Percentiles rank a stretch among this genome's conserved stretches.
phyloP scores from a whole-genome alignment of 1,140 invertebrate genomes.

The Wasmannia auropunctata region DNA sequence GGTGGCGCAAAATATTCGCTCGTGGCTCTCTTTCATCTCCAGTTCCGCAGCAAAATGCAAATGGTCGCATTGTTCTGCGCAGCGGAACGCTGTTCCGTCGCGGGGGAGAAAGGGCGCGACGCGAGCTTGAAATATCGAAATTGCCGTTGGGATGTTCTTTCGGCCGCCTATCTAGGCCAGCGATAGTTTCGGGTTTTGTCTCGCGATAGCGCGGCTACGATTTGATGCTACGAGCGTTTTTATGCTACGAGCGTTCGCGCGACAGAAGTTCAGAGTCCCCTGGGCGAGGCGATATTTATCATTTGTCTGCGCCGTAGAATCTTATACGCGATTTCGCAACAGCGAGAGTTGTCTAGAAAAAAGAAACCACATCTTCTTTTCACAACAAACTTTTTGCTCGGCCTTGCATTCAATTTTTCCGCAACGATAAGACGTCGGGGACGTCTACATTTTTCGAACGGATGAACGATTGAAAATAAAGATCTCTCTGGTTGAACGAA shows the following conservation, averaged over 20 bases:
- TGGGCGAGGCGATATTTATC: conserved; percentile 13
- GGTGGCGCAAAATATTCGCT: conserved; percentile 57
- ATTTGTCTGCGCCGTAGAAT: conserved; percentile 23
- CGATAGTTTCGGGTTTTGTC: conserved; percentile 56
- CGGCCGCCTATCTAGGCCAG: conserved; percentile 32
- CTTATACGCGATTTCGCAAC: conserved; percentile 1
- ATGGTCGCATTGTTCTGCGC: conserved; percentile 62
- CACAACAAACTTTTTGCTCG: neutral
- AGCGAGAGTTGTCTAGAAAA: neutral
- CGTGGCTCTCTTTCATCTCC: conserved; percentile 64
- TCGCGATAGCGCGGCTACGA: conserved; percentile 20
- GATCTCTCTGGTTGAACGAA: neutral
- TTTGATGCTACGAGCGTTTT: conserved; percentile 45
- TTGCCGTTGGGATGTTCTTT: conserved; percentile 31
- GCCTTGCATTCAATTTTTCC: neutral
- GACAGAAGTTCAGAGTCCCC: conserved; percentile 9
- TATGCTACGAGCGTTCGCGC: neutral
- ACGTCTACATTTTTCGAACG: neutral
- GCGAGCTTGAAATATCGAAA: conserved; percentile 58
- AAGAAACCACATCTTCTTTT: neutral
- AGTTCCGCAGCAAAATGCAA: conserved; percentile 65
- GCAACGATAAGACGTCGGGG: neutral
- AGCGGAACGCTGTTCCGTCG: neutral
- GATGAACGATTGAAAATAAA: neutral
- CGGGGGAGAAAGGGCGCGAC: neutral